These are phyloP conservation scores for Taenaris catops DNA, from an alignment of 2,888 invertebrate species.

Conservation along the genomic window DNA sequence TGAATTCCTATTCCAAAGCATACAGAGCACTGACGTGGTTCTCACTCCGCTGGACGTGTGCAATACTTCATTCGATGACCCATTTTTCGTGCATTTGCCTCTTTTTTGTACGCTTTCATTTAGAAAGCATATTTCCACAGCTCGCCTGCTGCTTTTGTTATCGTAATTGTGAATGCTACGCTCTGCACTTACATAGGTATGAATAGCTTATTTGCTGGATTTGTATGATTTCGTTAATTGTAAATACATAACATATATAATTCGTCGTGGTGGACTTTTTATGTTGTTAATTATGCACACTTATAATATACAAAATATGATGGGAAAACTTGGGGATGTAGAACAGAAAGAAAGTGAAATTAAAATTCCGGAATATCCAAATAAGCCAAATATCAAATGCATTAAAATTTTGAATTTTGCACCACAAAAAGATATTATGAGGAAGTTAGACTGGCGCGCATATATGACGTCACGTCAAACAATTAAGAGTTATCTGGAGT, in stretches of 20 bases:
- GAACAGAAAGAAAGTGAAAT: no score
- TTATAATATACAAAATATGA: no score
- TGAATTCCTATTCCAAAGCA: conserved; percentile 19
- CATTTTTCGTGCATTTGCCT: conserved; percentile 48
- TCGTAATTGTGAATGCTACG: conserved; percentile 35
- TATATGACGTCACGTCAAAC: conserved; percentile 50
- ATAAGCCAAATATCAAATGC: conserved; percentile 9
- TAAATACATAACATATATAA: no score
- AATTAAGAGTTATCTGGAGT: conserved; percentile 61
- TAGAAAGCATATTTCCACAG: conserved; percentile 40
- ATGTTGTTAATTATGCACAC: no score
- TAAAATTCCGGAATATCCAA: conserved; percentile 30
- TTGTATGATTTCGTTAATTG: conserved; percentile 18
- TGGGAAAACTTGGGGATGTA: no score
- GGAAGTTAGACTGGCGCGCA: conserved; percentile 27
- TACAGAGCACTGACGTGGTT: conserved; percentile 27
- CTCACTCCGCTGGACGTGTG: conserved; percentile 33
- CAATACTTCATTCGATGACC: conserved; percentile 52
- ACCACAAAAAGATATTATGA: conserved; percentile 39
- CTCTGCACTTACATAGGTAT: conserved; percentile 12
- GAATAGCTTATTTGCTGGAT: conserved; percentile 17
- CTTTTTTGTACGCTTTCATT: conserved; percentile 45
- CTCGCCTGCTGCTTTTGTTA: conserved; percentile 37
- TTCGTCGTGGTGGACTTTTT: no score
- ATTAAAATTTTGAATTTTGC: conserved; percentile 39